These are phyloP conservation scores for Brotula barbata DNA, from an alignment of 2,797 vertebrate genomes.

Conservation along the genomic window DNA sequence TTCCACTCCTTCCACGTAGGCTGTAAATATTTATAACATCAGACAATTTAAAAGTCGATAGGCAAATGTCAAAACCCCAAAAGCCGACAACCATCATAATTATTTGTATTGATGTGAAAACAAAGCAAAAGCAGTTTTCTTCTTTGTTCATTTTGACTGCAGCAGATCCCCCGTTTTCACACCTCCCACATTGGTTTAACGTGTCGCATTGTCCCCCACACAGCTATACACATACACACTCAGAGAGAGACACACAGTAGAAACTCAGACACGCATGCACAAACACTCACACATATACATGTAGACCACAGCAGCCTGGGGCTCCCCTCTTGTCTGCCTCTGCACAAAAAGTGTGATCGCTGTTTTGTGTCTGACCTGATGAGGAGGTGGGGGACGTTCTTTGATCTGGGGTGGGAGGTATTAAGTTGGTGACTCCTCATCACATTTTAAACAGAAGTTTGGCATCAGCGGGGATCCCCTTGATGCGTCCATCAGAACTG, in stretches of 20 bases:
- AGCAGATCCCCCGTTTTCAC: constrained; percentile 72
- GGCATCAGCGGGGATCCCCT: constrained; percentile 50
- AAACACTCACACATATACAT: constrained; percentile 16
- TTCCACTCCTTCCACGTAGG: constrained; percentile 1
- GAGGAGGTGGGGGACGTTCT: constrained; percentile 68
- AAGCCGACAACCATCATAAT: constrained; percentile 45
- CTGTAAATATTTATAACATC: constrained; percentile 18
- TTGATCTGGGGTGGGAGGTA: constrained; percentile 33
- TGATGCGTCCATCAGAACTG: constrained; percentile 6
- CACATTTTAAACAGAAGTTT: constrained; percentile 23
- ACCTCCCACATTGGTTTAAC: constrained; percentile 76
- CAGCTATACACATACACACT: constrained; percentile 53
- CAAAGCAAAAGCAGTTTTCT: constrained; percentile 62
- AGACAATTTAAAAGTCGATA: constrained; percentile 23
- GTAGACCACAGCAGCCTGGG: constrained; percentile 63
- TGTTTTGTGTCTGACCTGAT: constrained; percentile 35
- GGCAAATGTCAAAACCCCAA: constrained; percentile 5
- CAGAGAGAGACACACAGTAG: constrained; percentile 30
- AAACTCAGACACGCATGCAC: not conserved
- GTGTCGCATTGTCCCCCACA: constrained; percentile 76
- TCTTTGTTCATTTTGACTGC: constrained; percentile 73
- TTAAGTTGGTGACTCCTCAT: constrained; percentile 30
- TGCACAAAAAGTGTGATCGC: constrained; percentile 63
- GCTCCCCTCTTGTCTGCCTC: constrained; percentile 62
- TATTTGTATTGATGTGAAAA: constrained; percentile 56